Conservation (phyloP, 2,888 invertebrate species). For the Isoperla grammatica region DNA sequence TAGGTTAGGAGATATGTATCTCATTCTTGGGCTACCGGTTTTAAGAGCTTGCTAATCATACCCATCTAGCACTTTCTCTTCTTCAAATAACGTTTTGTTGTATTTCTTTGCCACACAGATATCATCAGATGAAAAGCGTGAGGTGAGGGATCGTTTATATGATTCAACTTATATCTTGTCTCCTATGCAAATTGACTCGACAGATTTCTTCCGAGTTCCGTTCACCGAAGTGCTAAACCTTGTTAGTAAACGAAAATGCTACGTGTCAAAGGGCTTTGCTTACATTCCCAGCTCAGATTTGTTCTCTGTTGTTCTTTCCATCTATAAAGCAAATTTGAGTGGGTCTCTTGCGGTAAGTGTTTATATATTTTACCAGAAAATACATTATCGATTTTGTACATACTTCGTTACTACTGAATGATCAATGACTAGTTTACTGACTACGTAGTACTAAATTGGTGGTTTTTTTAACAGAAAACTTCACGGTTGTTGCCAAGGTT, state of each 20-base stretch:
- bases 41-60: no score
- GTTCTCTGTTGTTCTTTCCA: constrained; percentile 71
- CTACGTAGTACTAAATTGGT: no score
- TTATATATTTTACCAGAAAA: background rate
- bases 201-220: constrained; percentile 74
- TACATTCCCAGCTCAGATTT: constrained; percentile 83
- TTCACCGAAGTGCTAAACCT: constrained; percentile 85
- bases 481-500: constrained; percentile 64
- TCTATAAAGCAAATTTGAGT: constrained; percentile 65
- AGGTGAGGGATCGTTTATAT: constrained; percentile 54
- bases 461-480: constrained; percentile 48
- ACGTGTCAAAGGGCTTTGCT: constrained; percentile 73
- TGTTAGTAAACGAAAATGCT: constrained; percentile 71
- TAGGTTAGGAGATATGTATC: no score
- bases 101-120: constrained; percentile 44
- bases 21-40: no score
- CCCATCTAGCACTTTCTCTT: no score
- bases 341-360: constrained; percentile 54
- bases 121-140: constrained; percentile 59
- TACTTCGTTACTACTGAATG: constrained; percentile 17
- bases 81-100: no score
- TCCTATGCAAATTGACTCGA: constrained; percentile 53
- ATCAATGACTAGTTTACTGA: background rate
- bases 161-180: constrained; percentile 54
- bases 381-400: no score